Evolutionary conservation across 2,113 vertebrate genomes (phyloP), one percentile per base, ranked within the genome.

Genomic region (Reinhardtius hippoglossoides): DNA sequence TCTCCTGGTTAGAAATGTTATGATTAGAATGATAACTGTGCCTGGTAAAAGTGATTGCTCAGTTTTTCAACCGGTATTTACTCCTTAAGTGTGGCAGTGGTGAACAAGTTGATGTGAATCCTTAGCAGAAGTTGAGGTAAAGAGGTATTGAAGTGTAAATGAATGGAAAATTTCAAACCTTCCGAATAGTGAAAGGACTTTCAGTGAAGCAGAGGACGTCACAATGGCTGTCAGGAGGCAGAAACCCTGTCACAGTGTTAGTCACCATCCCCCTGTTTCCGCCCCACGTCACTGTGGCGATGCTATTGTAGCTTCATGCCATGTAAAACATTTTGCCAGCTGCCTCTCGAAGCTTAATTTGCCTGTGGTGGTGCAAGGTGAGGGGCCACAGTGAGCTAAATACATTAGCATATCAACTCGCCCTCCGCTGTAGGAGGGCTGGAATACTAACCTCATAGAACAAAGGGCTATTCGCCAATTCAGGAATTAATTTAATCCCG

Each of bases 361-460:
- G 76, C 81, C 78, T 66, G 81, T 50, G 71, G 81, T 50, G 71
- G 81, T 68, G 82, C 67, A 60, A 86, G 84, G 79, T 80, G 78
- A 89, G 73, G 60, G 83, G 69, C 75, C 14, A 21, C 82, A 50
- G 54, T 72, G 21, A 76, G 67, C 52, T 74, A 83, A 83, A 80
- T 69, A 61, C 83, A 90, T 92, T 88, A 88, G 71, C 86, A 90
- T 82, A 80, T 74, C 80, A 76, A 26, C 89, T 86, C 50, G 31
- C 83, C 44, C 79, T 70, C 57, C 78, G 60, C 79, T 21, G 65
- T 54, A 16, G 64, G 67, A 73, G 21, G 60, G 40, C 81, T 63
- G 57, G 81, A 91, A 89, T 83, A 82, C 78, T 80, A 88, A 91
- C 83, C 87, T 81, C 59, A 54, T 42, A 76, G 76, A 88, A 88